Evolutionary conservation across 2,797 vertebrate genomes (phyloP).

Genomic region (Gymnoscopelus microlampas): DNA sequence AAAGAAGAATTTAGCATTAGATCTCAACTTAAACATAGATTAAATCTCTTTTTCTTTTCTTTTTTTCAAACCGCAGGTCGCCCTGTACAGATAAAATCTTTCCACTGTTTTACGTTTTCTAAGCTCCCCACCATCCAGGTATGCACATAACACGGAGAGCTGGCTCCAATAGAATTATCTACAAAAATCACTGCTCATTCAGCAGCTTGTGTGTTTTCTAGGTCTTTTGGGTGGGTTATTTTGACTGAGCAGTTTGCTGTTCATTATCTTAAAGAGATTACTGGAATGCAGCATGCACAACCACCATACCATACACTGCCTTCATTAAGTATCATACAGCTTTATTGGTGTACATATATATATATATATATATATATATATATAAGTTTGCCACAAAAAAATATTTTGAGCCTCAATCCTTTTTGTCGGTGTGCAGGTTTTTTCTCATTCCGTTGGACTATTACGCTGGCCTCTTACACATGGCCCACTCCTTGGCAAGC

Average conservation of each 20-base stretch:
- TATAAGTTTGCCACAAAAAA: too few relatives aligned
- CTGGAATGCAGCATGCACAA: background rate
- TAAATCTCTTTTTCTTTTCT: conserved; percentile 29
- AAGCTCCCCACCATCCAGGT: conserved; percentile 30
- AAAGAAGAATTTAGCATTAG: conserved; percentile 22
- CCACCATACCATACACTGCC: background rate
- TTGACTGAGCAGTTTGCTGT: background rate
- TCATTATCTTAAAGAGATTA: background rate
- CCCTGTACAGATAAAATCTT: conserved; percentile 39
- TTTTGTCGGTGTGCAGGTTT: too few relatives aligned
- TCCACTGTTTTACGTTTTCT: conserved; percentile 37
- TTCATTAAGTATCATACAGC: background rate
- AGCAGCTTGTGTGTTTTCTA: conserved; percentile 20
- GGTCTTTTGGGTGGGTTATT: conserved; percentile 16
- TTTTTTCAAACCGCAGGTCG: background rate
- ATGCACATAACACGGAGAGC: conserved; percentile 40
- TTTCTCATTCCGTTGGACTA: too few relatives aligned
- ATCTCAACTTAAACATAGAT: conserved; percentile 23
- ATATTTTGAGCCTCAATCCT: too few relatives aligned
- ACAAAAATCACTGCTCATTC: conserved; percentile 13
- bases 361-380: too few relatives aligned
- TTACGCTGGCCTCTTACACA: too few relatives aligned
- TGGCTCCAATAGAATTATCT: conserved; percentile 26
- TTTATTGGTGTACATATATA: background rate
- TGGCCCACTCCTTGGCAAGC: too few relatives aligned